Conservation (phyloP, 2,888 invertebrate genomes). For the Eupithecia pulchellata region DNA sequence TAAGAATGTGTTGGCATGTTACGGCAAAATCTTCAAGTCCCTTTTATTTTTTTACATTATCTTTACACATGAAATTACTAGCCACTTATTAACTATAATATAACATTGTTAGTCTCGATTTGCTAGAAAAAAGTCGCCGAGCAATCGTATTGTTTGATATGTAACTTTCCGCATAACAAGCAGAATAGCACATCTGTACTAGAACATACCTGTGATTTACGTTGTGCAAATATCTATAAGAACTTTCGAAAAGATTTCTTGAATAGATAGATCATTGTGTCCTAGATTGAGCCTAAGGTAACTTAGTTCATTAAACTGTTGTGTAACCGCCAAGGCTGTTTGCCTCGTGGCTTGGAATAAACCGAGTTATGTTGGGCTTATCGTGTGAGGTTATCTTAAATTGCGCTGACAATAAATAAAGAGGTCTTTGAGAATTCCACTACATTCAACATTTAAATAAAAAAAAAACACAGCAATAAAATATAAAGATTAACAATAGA, state of each 20-base stretch:
- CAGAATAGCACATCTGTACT: no score
- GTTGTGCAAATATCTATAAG: not conserved
- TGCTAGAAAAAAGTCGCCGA: no score
- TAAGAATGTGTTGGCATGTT: no score
- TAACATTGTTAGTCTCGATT: no score
- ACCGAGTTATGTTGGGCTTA: constrained; percentile 14
- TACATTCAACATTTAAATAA: not conserved
- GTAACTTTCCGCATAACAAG: no score
- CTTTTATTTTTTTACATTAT: no score
- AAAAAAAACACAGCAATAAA: no score
- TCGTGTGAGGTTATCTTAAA: constrained; percentile 8
- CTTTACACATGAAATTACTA: no score
- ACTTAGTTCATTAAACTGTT: constrained; percentile 43
- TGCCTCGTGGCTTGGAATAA: constrained; percentile 13
- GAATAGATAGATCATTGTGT: constrained; percentile 3
- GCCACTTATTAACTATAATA: no score
- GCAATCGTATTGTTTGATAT: not conserved
- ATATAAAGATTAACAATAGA: no score
- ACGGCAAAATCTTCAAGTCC: no score
- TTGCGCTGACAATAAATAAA: not conserved
- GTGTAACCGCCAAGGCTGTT: constrained; percentile 36
- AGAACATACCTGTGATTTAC: not conserved
- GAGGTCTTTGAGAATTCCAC: not conserved
- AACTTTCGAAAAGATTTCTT: not conserved
- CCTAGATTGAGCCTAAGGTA: constrained; percentile 28